Base-by-base conservation (phyloP, 2,113 vertebrate genomes). In the Corythoichthys haematopterus region DNA sequence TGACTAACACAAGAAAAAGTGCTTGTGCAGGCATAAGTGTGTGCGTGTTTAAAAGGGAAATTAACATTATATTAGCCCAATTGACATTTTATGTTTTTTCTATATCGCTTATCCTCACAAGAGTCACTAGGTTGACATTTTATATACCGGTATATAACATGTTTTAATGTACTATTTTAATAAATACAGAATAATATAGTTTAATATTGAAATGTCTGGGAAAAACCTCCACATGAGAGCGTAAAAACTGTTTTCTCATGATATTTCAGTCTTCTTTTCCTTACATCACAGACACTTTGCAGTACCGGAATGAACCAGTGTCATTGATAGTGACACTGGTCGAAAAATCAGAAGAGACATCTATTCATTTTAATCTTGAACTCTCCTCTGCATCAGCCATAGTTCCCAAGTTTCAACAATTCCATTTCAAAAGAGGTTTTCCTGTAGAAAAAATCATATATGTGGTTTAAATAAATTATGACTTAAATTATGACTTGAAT, bases 1-100 rank as follows among this genome's bases (percentile, higher is more conserved):
- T 77, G 75, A 77, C 66, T 13, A 72, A 68, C 71, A 66, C 67
- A 73, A 66, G 51, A n/a, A 38, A 68, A 43, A 2, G 20, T 28
- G 20, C 20, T 28, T 28, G 20, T 28, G 20, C 20, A 28, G 20
- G 20, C 20, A 28, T 28, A 28, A 13, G 6, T 1, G 12, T 47
- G 50, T 47, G 64, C 50, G 58, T 38, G 46, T 62, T 38, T 46
- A 56, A 47, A 70, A 1, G 1, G 59, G 35, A 7, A 53, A 38
- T 20, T 37, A 59, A 20, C 28, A 33, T 36, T 20, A 38, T 36
- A 51, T 10, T 66, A 15, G 56, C 61, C 64, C 57, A 60, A 65
- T 59, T 56, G 36, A 46, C 20, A 35, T 51, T 45, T 12, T n/a
- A 76, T n/a, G 33, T 35, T 52, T n/a, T 51, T 6, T 52, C 15